Base-by-base conservation (phyloP, 2,797 vertebrate genomes). In the Pteropus rufus region DNA sequence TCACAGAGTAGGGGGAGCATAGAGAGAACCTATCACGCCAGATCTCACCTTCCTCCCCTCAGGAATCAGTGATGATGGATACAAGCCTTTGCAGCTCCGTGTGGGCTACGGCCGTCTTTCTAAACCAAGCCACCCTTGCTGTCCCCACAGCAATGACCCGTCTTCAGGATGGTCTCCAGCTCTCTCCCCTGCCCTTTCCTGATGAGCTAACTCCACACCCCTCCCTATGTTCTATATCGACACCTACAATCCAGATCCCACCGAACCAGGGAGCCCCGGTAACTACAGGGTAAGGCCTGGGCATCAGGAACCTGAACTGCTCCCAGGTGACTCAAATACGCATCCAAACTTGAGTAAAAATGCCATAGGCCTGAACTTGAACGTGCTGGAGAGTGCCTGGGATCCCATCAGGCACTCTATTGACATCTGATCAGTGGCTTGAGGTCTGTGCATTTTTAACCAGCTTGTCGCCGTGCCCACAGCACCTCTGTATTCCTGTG, bases 271-370 rank as follows among this genome's bases (percentile, higher is more conserved):
- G 62, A 8, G 24, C 56, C 46, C 8, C 1, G 0, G 29, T 12
- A 76, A 62, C 9, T 39, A 34, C 0, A 0, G 44, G 21, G 0
- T 1, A 64, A 12, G 49, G 0, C 23, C 15, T 19, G 34, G 44
- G 36, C 3, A 4, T 24, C 58, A 29, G 54, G 69, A 46, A 18
- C 58, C 34, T 39, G 73, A 31, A 10, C 16, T 19, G 41, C 26
- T 36, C 36, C 34, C 44, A 12, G 10, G 6, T 18, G 26, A 54
- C 8, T 18, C 44, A 29, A 16, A 41, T 7, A 4, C 1, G 10
- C 70, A 15, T 16, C 41, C 60, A 26, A 34, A 34, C 19, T 2
- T 1, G 18, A 46, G 39, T 14, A 36, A 1, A 2, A 15, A 7
- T 29, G 49, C 21, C n/a, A 5, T 10, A 5, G 10, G 15, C 58